Base-by-base conservation (phyloP, 2,113 vertebrate genomes). In the Xiphias gladius region DNA sequence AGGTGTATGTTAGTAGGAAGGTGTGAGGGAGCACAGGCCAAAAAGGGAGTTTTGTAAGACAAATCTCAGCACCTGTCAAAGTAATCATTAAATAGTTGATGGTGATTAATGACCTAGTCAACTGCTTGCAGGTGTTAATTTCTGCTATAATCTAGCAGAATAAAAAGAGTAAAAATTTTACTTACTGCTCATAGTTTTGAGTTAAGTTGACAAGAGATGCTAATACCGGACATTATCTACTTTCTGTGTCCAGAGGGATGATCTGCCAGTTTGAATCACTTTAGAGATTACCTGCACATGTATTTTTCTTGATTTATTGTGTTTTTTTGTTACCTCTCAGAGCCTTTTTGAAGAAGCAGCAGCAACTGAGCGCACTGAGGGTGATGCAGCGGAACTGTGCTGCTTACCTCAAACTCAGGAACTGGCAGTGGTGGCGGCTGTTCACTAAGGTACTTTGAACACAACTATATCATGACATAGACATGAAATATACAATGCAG, bases 351-450 rank as follows among this genome's bases (percentile, higher is more conserved):
- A 96, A 96, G 85, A 96, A 96, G 86, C 97, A 98, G 93, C 97
- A 98, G 91, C 97, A 98, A 94, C 95, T 97, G 86, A 97, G 97
- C 0, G 97, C 97, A 1, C 86, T 97, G 52, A 91, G 96, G 35
- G 97, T 98, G 71, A 97, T 98, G 96, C 97, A 98, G 92, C 93
- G 97, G 74, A 98, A 98, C 94, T 98, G 97, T 12, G 96, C 96
- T 0, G 97, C 97, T 43, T 98, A 98, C 92, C 97, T 98, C 79
- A 98, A 97, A 86, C 95, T 98, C 76, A 92, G 97, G 61, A 96
- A 98, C 94, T 98, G 97, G 97, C 97, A 97, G 83, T 98, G 97
- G 97, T 98, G 97, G 97, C 93, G 97, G 7, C 95, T 98, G 28
- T 98, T 98, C 87, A 97, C 93, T 71, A 97, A 97, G 96, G 97